Percentiles rank a stretch among this genome's conserved stretches.
phyloP scores from a whole-genome alignment of 2,113 vertebrate genomes.

The Platichthys flesus region DNA sequence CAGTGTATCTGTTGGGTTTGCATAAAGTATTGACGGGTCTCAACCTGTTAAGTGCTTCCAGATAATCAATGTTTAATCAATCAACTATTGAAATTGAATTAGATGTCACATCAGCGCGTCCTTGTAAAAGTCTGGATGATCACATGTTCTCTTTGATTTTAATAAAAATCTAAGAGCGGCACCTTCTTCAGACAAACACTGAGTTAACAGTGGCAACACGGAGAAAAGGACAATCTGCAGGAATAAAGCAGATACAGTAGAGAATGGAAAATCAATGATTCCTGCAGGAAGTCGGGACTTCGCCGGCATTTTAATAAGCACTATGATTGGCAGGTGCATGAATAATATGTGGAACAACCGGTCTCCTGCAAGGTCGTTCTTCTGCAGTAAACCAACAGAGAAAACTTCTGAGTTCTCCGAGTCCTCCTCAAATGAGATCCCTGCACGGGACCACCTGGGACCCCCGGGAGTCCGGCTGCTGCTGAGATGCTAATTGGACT shows the following conservation, averaged over 20 bases:
- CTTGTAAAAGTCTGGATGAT: too few relatives aligned
- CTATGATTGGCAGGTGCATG: slow-evolving; percentile 53
- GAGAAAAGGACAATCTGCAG: background rate
- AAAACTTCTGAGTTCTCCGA: background rate
- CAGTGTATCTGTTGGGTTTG: too few relatives aligned
- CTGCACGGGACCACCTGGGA: background rate
- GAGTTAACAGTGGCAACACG: background rate
- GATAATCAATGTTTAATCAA: too few relatives aligned
- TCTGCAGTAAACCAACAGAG: background rate
- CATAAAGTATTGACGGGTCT: too few relatives aligned
- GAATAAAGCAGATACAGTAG: background rate
- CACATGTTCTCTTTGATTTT: too few relatives aligned
- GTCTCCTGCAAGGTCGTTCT: slow-evolving; percentile 16
- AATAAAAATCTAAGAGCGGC: too few relatives aligned
- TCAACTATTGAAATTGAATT: too few relatives aligned
- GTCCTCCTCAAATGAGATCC: background rate
- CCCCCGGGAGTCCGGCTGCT: slow-evolving; percentile 27
- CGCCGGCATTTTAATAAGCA: slow-evolving; percentile 31
- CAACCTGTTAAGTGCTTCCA: too few relatives aligned
- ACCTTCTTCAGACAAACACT: too few relatives aligned
- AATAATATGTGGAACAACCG: slow-evolving; percentile 34
- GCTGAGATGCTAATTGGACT: slow-evolving; percentile 66
- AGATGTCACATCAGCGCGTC: too few relatives aligned
- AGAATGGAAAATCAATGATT: slow-evolving; percentile 15
- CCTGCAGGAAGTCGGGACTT: background rate